Base-by-base conservation (phyloP, 2,797 vertebrate genomes). In the Lates japonicus region DNA sequence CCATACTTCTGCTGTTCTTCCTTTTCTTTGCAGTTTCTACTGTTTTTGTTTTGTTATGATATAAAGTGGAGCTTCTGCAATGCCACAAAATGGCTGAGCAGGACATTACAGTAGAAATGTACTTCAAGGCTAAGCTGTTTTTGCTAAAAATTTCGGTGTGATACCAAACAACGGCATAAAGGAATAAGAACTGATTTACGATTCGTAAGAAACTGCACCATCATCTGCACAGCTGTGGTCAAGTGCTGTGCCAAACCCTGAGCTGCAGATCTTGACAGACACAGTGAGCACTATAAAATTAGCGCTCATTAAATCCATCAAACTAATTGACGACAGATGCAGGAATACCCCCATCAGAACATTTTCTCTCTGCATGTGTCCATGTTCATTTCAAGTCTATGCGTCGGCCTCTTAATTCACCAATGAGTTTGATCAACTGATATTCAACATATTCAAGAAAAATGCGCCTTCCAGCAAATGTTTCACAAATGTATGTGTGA, bases 241-340 rank as follows among this genome's bases (percentile, higher is more conserved):
- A 49, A 67, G n/a, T 48, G 37, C 13, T 55, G 4, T 35, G 29
- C 29, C 41, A 63, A 73, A 25, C 0, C 19, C 55, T 64, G 70
- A 57, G 20, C 37, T 48, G 14, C 49, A 71, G 2, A 70, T 42
- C 25, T 10, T 68, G 69, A 81, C 35, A 60, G 42, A 37, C 51
- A 16, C 2, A 52, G 52, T 39, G 29, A 22, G 9, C 17, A 39
- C 25, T 20, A 60, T 76, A 74, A 72, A 76, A 64, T 44, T 71
- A 13, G 25, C 65, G 52, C 51, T 69, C 31, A 66, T 52, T 29
- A 7, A 9, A 66, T 72, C 42, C 39, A 64, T 78, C 73, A 88
- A 9, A 70, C n/a, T 70, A 75, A 90, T 49, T 4, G 39, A 39
- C 31, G 61, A 14, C 77, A 89, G 73, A 78, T 74, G 75, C 19